A percentile compares a stretch with the other conserved stretches of the same genome.
phyloP scores from a whole-genome alignment of 2,113 vertebrate genomes.

The Mus pahari region DNA sequence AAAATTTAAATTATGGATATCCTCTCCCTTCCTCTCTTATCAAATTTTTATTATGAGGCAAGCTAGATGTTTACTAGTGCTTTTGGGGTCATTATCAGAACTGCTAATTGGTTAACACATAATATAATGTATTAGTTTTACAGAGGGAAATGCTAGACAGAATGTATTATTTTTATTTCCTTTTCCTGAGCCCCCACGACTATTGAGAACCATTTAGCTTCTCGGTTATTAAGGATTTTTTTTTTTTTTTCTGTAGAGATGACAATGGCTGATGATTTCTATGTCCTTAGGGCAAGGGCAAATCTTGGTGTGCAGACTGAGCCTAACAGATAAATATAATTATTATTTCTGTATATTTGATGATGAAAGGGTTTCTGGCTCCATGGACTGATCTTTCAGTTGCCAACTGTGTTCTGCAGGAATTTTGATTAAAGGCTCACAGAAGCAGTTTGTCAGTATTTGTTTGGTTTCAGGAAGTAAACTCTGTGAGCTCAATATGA shows the following conservation, averaged over 20 bases:
- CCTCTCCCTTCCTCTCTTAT: not conserved
- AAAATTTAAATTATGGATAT: conserved; percentile 36
- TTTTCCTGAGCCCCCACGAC: conserved; percentile 63
- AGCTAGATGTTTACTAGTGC: conserved; percentile 22
- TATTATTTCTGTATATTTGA: conserved; percentile 80
- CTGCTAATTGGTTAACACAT: conserved; percentile 69
- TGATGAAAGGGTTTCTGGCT: conserved; percentile 73
- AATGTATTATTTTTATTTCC: conserved; percentile 73
- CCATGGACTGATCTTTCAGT: conserved; percentile 71
- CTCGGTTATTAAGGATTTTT: conserved; percentile 75
- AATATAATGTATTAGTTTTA: conserved; percentile 40
- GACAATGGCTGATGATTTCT: conserved; percentile 78
- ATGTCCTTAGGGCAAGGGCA: conserved; percentile 72
- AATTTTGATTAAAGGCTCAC: conserved; percentile 82
- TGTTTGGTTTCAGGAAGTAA: conserved; percentile 84
- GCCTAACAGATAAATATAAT: conserved; percentile 77
- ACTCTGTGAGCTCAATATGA: conserved; percentile 80
- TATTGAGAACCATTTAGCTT: conserved; percentile 56
- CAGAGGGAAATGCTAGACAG: conserved; percentile 49
- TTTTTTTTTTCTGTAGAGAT: conserved; percentile 63
- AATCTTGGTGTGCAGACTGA: conserved; percentile 73
- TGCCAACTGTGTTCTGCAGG: conserved; percentile 70
- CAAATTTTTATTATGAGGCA: not conserved
- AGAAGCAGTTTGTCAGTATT: conserved; percentile 84
- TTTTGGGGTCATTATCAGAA: conserved; percentile 65